phyloP scores from a whole-genome alignment of 2,888 invertebrate genomes.

The Agonopterix heracliana region DNA sequence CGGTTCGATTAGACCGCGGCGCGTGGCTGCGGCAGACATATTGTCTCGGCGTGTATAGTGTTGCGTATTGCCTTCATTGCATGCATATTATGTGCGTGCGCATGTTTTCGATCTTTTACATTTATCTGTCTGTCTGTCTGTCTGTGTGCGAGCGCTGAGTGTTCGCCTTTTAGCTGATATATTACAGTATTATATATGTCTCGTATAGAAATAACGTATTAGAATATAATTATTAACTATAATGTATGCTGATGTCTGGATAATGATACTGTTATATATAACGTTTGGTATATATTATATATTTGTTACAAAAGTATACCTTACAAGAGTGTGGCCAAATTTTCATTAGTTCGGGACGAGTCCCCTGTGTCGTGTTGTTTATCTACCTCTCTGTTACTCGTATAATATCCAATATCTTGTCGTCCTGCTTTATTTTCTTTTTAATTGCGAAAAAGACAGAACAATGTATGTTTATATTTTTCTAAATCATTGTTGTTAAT shows the following conservation, averaged over 20 bases:
- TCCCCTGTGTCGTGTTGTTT: conserved; percentile 4
- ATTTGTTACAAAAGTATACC: conserved; percentile 4
- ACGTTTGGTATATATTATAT: not conserved
- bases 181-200: no score
- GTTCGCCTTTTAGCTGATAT: no score
- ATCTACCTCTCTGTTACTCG: conserved; percentile 2
- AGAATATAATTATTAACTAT: not conserved
- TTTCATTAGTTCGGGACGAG: conserved; percentile 35
- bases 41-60: not conserved
- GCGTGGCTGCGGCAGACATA: not conserved
- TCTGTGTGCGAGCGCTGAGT: no score
- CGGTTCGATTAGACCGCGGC: not conserved
- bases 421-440: not conserved
- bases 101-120: no score
- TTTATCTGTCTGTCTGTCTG: no score
- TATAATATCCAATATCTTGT: no score
- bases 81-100: no score
- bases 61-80: no score
- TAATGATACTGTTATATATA: no score
- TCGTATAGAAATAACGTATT: not conserved
- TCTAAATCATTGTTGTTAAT: conserved; percentile 2
- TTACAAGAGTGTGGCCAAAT: conserved; percentile 45
- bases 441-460: not conserved
- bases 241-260: no score
- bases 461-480: not conserved